Base-by-base conservation (phyloP, 2,888 invertebrate genomes). In the Flexamia atlantica region DNA sequence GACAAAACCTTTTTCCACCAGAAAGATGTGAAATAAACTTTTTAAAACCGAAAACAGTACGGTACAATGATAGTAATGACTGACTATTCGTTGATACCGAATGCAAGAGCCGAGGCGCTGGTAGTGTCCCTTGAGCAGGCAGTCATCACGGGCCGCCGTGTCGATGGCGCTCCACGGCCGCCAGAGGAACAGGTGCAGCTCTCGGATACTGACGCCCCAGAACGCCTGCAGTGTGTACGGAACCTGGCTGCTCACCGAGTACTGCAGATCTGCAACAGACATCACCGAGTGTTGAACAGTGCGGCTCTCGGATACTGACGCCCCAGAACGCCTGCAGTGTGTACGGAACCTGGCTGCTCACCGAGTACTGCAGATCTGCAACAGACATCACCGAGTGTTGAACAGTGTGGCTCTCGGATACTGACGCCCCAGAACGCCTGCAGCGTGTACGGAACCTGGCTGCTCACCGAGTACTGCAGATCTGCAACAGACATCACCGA, bases 381-480 rank as follows among this genome's bases (percentile, higher is more conserved):
- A 92, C 85, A 87, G 86, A 89, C 60, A 36, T 36, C 36, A 36
- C 4, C 36, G 5, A 36, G 9, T n/a, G n/a, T n/a, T n/a, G n/a
- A n/a, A n/a, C n/a, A n/a, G 89, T 95, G 95, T 84, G 95, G 91
- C 89, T 95, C 95, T 86, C 95, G 91, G 85, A 95, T 95, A 42
- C 95, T 95, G 72, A 95, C 95, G 4, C 95, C 95, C 95, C 95
- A 96, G 91, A 94, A 95, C 87, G 94, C 94, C 87, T 94, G 94
- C 86, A 95, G 91, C 89, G 94, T 93, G 90, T 95, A 96, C 84
- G 93, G 92, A 83, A 95, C 95, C 89, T 95, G 95, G 87, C 95
- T 95, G 28, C 95, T 95, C 81, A 95, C 92, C 87, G 92, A 92
- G 91, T 94, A 95, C 89, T 94, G 93, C 72, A 95, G 93, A 89